These are phyloP conservation scores for Metopia argyrocephala DNA, from an alignment of 2,888 invertebrate genomes.

Conservation along the genomic window DNA sequence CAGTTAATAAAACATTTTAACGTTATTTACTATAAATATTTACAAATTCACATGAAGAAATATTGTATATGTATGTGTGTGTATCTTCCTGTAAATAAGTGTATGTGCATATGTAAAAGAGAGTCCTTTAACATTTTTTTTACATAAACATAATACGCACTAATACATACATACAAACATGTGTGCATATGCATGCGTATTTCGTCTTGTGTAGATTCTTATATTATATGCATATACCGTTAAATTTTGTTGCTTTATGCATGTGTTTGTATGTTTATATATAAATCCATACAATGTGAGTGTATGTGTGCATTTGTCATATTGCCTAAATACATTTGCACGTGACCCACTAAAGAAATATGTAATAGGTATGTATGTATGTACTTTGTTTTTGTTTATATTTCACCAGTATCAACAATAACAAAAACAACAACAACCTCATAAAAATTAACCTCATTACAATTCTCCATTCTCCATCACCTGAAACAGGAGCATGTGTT, in stretches of 20 bases:
- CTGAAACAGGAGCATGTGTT: conserved; percentile 2
- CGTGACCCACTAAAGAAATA: conserved; percentile 64
- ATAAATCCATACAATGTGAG: conserved; percentile 33
- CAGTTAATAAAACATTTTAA: conserved; percentile 31
- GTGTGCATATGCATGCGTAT: conserved; percentile 4
- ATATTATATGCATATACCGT: conserved; percentile 5
- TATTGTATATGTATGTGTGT: conserved; percentile 15
- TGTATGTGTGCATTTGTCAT: conserved; percentile 61
- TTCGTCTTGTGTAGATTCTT: conserved; percentile 14
- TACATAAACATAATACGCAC: conserved; percentile 12
- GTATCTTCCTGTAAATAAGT: conserved; percentile 14
- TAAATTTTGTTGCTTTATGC: conserved; percentile 1
- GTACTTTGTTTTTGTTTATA: conserved; percentile 61
- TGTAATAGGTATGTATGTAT: too few species aligned
- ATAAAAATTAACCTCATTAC: background rate
- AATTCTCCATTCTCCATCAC: background rate
- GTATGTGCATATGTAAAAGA: background rate
- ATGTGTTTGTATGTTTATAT: background rate
- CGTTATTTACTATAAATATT: conserved; percentile 43
- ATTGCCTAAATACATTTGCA: conserved; percentile 63
- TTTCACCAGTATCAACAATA: conserved; percentile 32
- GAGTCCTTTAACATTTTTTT: conserved; percentile 18
- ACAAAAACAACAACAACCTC: conserved; percentile 7
- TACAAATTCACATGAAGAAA: conserved; percentile 8
- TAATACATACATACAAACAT: conserved; percentile 18